Percentiles rank a stretch among this genome's conserved stretches.
Evolutionary conservation across 2,888 invertebrate species (phyloP).

Genomic region (Stratiomys singularior): DNA sequence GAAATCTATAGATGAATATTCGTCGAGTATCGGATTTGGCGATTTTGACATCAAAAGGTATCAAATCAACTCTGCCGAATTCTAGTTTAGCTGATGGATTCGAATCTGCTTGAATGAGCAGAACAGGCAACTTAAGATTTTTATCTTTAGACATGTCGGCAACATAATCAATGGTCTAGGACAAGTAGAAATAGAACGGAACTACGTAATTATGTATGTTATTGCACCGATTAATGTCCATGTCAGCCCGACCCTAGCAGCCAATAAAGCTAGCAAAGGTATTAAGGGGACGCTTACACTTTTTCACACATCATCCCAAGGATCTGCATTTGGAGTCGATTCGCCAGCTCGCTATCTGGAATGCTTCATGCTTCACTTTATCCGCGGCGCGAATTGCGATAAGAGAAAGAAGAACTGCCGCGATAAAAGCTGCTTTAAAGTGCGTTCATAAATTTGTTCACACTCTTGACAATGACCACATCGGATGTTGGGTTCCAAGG

Average conservation of each 20-base stretch:
- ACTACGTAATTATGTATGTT: too few species aligned
- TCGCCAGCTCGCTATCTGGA: background rate
- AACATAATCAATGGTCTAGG: too few species aligned
- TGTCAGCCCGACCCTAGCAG: background rate
- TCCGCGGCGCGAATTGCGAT: slow-evolving; percentile 5
- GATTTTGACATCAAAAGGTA: too few species aligned
- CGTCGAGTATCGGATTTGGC: too few species aligned
- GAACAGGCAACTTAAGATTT: too few species aligned
- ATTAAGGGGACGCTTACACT: background rate
- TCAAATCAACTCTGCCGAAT: too few species aligned
- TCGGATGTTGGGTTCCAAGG: slow-evolving; percentile 3
- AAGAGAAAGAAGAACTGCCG: slow-evolving; percentile 32
- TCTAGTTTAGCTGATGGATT: too few species aligned
- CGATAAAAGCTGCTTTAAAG: slow-evolving; percentile 39
- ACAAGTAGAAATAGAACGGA: too few species aligned
- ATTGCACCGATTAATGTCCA: background rate
- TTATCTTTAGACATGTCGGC: too few species aligned
- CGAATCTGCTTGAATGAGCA: too few species aligned
- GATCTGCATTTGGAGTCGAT: slow-evolving; percentile 7
- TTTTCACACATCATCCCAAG: background rate
- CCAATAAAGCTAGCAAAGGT: background rate
- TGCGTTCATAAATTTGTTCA: slow-evolving; percentile 46
- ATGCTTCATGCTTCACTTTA: slow-evolving; percentile 30
- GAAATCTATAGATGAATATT: too few species aligned
- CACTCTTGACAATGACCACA: slow-evolving; percentile 30